Base-by-base conservation (phyloP, 2,797 vertebrate species). In the Scolopax rusticola region DNA sequence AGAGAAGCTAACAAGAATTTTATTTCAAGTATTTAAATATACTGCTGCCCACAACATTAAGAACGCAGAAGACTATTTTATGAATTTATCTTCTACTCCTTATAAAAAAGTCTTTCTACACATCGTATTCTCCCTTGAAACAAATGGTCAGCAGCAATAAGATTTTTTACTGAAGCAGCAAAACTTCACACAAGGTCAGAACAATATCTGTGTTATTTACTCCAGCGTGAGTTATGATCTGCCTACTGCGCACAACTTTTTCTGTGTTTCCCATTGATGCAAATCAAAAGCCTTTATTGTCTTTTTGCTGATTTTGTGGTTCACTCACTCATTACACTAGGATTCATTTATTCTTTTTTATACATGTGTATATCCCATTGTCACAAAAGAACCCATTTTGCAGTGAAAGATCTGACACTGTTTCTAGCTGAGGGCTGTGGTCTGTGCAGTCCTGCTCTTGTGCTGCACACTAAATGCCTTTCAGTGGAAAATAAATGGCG, bases 191-290 rank as follows among this genome's bases (percentile, higher is more conserved):
- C 84, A 92, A 95, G 93, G 81, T 96, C 71, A 27, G 78, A 92
- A 95, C 94, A 95, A 83, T 96, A 68, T 94, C 81, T 92, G n/a
- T 68, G 82, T 85, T 94, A 95, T 95, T 96, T 96, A 90, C 88
- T 96, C 68, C 81, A 75, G 73, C 0, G 0, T 95, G 90, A 97
- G 78, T 94, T 96, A 95, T 93, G 86, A 83, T 84, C 95, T 94
- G 90, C 94, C 94, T 64, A 68, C 93, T 91, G 68, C 11, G 6
- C 27, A 64, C 84, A 61, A 50, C 70, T 32, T 56, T 38, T 82
- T 90, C 64, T 93, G 41, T 89, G 86, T 83, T 94, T 89, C 56
- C 53, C n/a, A 17, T 45, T 95, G 68, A 96, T 87, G 88, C 64
- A 95, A 60, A 93, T 91, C 83, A 93, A 94, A 97, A 87, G 89